Evolutionary conservation across 2,113 vertebrate genomes (phyloP), one percentile per base, ranked within the genome.

Genomic region (Eupsittula cactorum): DNA sequence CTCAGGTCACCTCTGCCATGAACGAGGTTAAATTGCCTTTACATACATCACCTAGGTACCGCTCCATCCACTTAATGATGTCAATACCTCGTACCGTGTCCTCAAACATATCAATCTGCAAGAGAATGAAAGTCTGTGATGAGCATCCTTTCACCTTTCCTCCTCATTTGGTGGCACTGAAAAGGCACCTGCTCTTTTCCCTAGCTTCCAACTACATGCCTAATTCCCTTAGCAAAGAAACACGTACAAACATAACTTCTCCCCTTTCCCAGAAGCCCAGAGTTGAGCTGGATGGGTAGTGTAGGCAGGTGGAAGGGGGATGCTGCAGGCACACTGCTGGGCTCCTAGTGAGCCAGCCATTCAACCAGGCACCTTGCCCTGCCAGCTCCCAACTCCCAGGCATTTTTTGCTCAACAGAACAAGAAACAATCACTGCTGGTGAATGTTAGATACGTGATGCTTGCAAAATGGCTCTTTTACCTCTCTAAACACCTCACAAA

Each of bases 51-150:
- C 98, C 98, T 93, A 99, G 96, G 95, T 98, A 99, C 78, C 98
- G 97, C 95, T 99, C 99, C 99, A 99, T 99, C 99, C 99, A 99
- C 81, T 98, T 99, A 91, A 98, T 99, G 96, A 99, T 98, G 96
- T 98, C 98, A 98, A 99, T 99, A 78, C 98, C 98, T 95, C 98
- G 98, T 78, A 99, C 93, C 2, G 98, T 97, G 82, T 98, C 98
- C 53, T 99, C 99, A 97, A 99, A 99, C 70, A 99, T 98, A 97
- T 99, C 99, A 65, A 99, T 99, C 99, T 99, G 86, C 41, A 97
- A 93, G 68, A 90, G 37, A 93, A 50, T 31, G 20, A 41, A 74
- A 86, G 41, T 24, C 71, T 3, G 3, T 63, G 60, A 47, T 97
- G 69, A 96, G 68, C 33, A 13, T 37, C 76, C 49, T 77, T 88